Evolutionary conservation across 2,797 vertebrate species (phyloP), one percentile per base, ranked within the genome.

Genomic region (Chloroceryle inda): DNA sequence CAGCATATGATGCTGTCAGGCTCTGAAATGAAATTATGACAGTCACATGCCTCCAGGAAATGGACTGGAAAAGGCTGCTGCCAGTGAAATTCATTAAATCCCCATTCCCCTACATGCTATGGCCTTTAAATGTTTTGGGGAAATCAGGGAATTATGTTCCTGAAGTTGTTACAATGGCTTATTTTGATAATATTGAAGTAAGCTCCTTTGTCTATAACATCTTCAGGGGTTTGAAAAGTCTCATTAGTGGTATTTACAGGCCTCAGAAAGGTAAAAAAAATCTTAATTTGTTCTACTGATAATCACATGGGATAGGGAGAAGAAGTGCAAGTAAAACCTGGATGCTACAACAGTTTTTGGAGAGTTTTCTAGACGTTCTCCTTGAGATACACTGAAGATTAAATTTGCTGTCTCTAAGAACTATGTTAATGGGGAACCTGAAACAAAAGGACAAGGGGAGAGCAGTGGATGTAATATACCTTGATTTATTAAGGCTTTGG

Each of bases 31-130:
- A 84, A 83, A 79, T 77, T 85, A 91, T 89, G 85, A 56, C 77
- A 82, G 90, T 83, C 53, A 53, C 38, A 89, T 81, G 69, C 13
- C 1, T 88, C 38, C 75, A 94, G 92, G 75, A 96, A 94, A 86
- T 18, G 44, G 40, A 58, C 45, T 3, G 22, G 75, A 90, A 84
- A 93, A 86, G 64, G 37, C 47, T 83, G 37, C 68, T 92, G 83
- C 68, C 72, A 73, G 84, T 88, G 63, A 83, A 66, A 90, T 80
- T 84, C 3, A 9, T 88, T 95, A 85, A 77, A 84, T 88, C 58
- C 26, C 27, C 5, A 1, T 84, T 93, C 66, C 75, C 33, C 68
- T 88, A 66, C 31, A 21, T 4, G 17, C 35, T 75, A 40, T 68
- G 67, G 69, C 63, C 67, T 93, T 61, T 62, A 76, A 86, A 91